phyloP scores from a whole-genome alignment of 2,888 invertebrate genomes.

The Lutraria lutraria region DNA sequence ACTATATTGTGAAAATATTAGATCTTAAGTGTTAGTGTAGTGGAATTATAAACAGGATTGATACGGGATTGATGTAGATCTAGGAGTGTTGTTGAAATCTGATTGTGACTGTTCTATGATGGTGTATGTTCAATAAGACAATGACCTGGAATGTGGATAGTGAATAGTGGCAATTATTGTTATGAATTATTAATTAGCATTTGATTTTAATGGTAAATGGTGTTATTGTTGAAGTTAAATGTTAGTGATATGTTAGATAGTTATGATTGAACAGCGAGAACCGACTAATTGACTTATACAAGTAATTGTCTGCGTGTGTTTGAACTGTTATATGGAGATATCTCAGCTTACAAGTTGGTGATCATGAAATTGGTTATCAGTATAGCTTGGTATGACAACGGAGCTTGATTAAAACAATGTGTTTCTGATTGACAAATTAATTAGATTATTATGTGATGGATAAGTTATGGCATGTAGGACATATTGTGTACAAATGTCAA shows the following conservation, averaged over 20 bases:
- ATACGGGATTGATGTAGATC: background rate
- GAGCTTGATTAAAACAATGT: background rate
- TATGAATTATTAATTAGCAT: constrained; percentile 8
- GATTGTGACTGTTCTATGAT: background rate
- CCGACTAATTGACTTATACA: background rate
- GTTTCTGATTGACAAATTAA: background rate
- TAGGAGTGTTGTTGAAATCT: background rate
- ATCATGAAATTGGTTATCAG: background rate
- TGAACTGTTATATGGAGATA: background rate
- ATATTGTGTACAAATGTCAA: background rate
- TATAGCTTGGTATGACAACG: background rate
- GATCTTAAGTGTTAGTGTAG: background rate
- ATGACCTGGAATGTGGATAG: background rate
- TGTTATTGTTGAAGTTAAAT: background rate
- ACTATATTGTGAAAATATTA: background rate
- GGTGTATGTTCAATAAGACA: background rate
- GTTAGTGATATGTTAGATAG: background rate
- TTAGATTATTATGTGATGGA: background rate
- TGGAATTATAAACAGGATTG: background rate
- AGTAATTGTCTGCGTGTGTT: background rate
- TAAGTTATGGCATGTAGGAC: background rate
- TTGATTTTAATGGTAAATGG: background rate
- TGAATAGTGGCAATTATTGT: background rate
- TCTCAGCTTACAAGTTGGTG: background rate
- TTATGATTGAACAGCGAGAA: background rate